These are phyloP conservation scores for Triplophysa siluroides DNA, from an alignment of 2,113 vertebrate genomes.

Conservation along the genomic window DNA sequence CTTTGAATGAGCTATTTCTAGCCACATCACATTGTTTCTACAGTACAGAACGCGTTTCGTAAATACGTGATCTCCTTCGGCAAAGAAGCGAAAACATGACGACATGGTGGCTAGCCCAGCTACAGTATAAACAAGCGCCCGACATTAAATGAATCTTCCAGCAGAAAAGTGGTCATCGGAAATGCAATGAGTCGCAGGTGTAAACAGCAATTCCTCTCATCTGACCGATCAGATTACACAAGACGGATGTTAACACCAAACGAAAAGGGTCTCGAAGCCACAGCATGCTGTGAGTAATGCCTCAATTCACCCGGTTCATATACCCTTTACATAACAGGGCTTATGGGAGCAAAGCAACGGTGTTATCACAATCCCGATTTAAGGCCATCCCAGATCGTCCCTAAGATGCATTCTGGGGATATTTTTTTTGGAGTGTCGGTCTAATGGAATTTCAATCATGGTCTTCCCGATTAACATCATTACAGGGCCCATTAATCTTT, in stretches of 20 bases:
- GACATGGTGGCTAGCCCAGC: no score
- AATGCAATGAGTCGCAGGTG: neutral
- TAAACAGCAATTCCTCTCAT: neutral
- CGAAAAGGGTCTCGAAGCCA: neutral
- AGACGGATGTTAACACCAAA: neutral
- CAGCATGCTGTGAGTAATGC: neutral
- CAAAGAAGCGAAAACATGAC: no score
- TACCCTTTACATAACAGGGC: neutral
- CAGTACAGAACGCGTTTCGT: no score
- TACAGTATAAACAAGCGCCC: no score
- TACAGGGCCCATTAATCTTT: conserved; percentile 72
- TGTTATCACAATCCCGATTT: conserved; percentile 36
- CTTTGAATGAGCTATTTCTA: no score
- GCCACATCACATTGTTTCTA: no score
- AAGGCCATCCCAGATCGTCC: conserved; percentile 13
- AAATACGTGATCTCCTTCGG: no score
- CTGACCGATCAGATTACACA: no score
- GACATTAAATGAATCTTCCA: no score
- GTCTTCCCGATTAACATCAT: conserved; percentile 74
- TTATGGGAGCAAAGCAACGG: neutral
- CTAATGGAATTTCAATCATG: conserved; percentile 70
- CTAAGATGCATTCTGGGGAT: conserved; percentile 43
- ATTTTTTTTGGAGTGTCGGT: conserved; percentile 38
- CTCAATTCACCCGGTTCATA: neutral
- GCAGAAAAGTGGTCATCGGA: no score